phyloP scores from a whole-genome alignment of 2,888 invertebrate species.

The Sinelater perroti region DNA sequence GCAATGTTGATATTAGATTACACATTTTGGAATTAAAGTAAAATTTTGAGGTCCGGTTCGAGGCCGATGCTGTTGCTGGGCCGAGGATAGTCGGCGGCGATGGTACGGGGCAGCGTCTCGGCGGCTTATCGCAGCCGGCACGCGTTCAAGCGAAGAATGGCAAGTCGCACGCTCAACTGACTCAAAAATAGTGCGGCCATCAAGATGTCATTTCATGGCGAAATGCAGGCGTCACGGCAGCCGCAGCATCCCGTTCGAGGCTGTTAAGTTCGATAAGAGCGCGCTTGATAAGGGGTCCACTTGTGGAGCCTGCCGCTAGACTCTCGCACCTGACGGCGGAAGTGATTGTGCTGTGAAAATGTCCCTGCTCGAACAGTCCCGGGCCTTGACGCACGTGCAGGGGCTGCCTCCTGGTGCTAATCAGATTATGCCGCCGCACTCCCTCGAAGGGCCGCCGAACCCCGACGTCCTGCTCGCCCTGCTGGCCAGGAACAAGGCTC shows the following conservation, averaged over 20 bases:
- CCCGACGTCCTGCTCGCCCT: slow-evolving; percentile 86
- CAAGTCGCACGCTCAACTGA: slow-evolving; percentile 4
- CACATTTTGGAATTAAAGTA: no score
- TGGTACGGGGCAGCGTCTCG: no score
- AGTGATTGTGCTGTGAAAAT: slow-evolving; percentile 48
- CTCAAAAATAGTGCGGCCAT: slow-evolving; percentile 18
- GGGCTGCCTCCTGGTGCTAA: slow-evolving; percentile 55
- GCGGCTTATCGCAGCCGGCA: no score
- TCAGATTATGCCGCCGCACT: slow-evolving; percentile 59
- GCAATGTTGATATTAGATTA: no score
- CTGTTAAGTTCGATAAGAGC: slow-evolving; percentile 31
- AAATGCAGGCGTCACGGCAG: slow-evolving; percentile 32
- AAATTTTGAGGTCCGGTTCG: no score
- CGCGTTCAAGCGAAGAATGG: slow-evolving; percentile 16
- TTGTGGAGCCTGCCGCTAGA: slow-evolving; percentile 31
- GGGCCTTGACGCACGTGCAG: slow-evolving; percentile 56
- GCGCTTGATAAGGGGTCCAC: slow-evolving; percentile 36
- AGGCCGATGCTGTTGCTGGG: no score
- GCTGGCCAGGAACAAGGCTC: slow-evolving; percentile 84
- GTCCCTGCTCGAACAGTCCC: slow-evolving; percentile 60
- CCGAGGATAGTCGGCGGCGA: no score
- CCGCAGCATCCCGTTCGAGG: slow-evolving; percentile 40
- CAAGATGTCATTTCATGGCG: slow-evolving; percentile 30
- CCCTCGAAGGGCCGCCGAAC: slow-evolving; percentile 70
- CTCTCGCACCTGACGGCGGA: slow-evolving; percentile 27